These are phyloP conservation scores for Sylvia borin DNA, from an alignment of 2,797 vertebrate genomes.

Conservation along the genomic window DNA sequence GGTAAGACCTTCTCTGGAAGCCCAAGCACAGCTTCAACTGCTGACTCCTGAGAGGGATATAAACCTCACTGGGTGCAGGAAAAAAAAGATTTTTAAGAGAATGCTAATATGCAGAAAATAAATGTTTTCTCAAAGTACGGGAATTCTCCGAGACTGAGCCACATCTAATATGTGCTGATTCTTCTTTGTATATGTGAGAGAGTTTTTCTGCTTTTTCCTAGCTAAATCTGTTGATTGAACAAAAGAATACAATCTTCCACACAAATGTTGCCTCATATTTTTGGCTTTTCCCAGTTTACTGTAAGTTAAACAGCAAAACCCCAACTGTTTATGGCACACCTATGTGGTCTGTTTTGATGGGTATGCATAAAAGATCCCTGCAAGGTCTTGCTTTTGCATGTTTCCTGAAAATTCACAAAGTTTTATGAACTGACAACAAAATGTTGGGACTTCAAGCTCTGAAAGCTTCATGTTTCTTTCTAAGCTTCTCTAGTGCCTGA, in stretches of 20 bases:
- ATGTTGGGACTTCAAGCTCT: not conserved
- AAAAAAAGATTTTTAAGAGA: not conserved
- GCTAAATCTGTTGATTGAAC: not conserved
- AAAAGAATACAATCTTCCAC: not conserved
- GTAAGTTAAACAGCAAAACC: not conserved
- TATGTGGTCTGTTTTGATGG: not conserved
- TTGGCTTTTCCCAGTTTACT: not conserved
- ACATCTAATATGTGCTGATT: not conserved
- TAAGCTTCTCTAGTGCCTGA: not conserved
- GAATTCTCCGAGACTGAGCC: not conserved
- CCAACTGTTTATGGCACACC: not conserved
- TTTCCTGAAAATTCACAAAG: not conserved
- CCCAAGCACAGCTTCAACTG: not conserved
- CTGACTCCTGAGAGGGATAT: not conserved
- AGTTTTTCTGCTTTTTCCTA: not conserved
- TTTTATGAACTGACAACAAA: not conserved
- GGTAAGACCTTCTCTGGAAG: not conserved
- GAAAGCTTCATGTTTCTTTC: not conserved
- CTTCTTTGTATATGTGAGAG: rapidly evolving
- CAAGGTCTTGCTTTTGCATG: not conserved
- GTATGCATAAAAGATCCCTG: not conserved
- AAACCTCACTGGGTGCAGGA: not conserved
- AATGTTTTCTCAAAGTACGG: not conserved
- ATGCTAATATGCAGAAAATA: not conserved
- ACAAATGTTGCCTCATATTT: not conserved